Base-by-base conservation (phyloP, 2,797 vertebrate genomes). In the Sarcophilus harrisii region DNA sequence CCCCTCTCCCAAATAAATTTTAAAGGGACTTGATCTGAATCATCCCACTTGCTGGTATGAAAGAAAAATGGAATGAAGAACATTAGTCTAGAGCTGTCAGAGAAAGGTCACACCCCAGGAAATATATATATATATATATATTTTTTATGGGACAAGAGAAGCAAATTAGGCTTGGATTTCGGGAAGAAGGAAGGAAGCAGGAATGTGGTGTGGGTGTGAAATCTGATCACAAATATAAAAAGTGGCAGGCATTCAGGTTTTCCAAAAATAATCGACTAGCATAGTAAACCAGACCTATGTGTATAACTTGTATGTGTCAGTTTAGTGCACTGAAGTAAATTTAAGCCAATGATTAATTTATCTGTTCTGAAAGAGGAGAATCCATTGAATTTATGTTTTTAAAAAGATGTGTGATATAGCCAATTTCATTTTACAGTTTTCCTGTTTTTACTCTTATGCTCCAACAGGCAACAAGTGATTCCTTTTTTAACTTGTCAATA, bases 121-220 rank as follows among this genome's bases (percentile, higher is more conserved):
- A 81, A 45, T 81, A 81, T 38, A n/a, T n/a, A n/a, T n/a, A n/a
- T n/a, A n/a, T n/a, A n/a, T n/a, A n/a, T n/a, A n/a, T 49, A 49
- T 81, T n/a, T 66, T 73, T 73, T 73, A 21, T 81, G 66, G n/a
- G n/a, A 45, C 66, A 81, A 81, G 66, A 81, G n/a, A 18, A 81
- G 66, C n/a, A 81, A 81, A 81, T 81, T 81, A 81, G n/a, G n/a
- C 66, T 45, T 81, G 66, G 66, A 90, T 90, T 90, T 90, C 30
- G 89, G 89, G 45, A 52, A 52, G 89, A 90, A 90, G 89, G 89
- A 90, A 90, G 89, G 89, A 52, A 55, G 89, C 49, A 90, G 89
- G 89, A 54, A 90, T 90, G 52, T 90, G 54, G 49, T 90, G 89
- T 90, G 89, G 89, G 89, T 90, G 89, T 90, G 89, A 90, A 90